Percentiles rank a stretch among this genome's conserved stretches.
These are phyloP conservation scores for Calephelis virginiensis DNA, from an alignment of 1,140 invertebrate genomes.

Conservation along the genomic window DNA sequence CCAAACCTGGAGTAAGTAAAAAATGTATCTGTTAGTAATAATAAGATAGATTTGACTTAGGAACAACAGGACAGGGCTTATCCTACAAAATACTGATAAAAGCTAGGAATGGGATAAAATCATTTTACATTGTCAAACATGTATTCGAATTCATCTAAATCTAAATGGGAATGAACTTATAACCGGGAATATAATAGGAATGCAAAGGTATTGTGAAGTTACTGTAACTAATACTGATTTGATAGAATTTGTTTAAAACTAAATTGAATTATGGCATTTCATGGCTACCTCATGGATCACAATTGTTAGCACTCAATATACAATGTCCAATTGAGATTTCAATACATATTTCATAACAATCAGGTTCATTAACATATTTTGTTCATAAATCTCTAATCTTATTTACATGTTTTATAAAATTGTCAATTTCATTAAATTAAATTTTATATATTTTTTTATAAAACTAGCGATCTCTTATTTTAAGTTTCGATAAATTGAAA, in stretches of 20 bases:
- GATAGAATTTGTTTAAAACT: constrained; percentile 37
- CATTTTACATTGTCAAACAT: constrained; percentile 17
- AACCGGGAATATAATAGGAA: constrained; percentile 68
- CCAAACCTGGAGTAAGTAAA: constrained; percentile 4
- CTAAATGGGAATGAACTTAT: constrained; percentile 54
- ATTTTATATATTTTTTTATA: constrained; percentile 31
- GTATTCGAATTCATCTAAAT: constrained; percentile 41
- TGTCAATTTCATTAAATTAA: constrained; percentile 66
- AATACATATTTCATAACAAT: constrained; percentile 65
- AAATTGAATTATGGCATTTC: constrained; percentile 66
- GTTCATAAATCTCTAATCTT: constrained; percentile 69
- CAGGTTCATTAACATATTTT: constrained; percentile 64
- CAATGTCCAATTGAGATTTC: constrained; percentile 52
- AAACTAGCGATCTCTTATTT: constrained; percentile 9
- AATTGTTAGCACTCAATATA: constrained; percentile 63
- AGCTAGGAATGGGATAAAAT: constrained; percentile 53
- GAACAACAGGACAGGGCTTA: constrained; percentile 69
- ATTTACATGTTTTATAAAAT: constrained; percentile 73
- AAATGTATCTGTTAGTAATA: constrained; percentile 31
- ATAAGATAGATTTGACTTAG: constrained; percentile 39
- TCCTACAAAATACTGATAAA: constrained; percentile 69
- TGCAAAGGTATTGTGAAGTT: constrained; percentile 51
- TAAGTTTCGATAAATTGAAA: constrained; percentile 8
- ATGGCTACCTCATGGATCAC: constrained; percentile 75
- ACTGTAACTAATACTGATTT: constrained; percentile 46